Base-by-base conservation (phyloP, 1,140 invertebrate genomes). In the Sinonovacula constricta region DNA sequence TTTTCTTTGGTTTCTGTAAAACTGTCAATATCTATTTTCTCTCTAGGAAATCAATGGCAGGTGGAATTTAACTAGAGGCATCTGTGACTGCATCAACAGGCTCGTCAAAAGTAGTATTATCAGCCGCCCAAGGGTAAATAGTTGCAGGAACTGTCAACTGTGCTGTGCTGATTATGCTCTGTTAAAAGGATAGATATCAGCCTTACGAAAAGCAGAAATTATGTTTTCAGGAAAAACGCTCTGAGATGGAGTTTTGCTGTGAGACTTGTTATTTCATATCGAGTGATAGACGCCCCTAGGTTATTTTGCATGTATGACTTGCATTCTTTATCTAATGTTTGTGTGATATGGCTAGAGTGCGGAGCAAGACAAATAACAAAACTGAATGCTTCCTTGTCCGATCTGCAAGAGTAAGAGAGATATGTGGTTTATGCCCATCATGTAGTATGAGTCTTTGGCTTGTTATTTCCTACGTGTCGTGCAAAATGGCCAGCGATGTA, bases 401-500 rank as follows among this genome's bases (percentile, higher is more conserved):
- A 1, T 65, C 57, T 34, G 49, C 53, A 24, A 79, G 45, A 30
- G 49, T 33, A 7, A 71, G 12, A 22, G 10, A 2, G 3, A 70
- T 54, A 39, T 59, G 91, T 34, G 79, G 85, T 31, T 83, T 80
- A 79, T 91, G 91, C 79, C 91, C 92, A 78, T 92, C 90, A 39
- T 91, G 76, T 12, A 92, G 62, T 26, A 92, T 77, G 18, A 28
- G 90, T 84, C 68, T 81, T 84, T 30, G n/a, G n/a, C n/a, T n/a
- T 83, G 65, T n/a, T 86, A 81, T 81, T 69, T 80, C 24, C 24
- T n/a, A 82, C 79, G 85, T 89, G 68, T 18, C 85, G 84, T 0
- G 88, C 53, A 71, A 93, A 92, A 83, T 92, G 83, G 62, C 88
- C 49, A n/a, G 2, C 71, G 82, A 92, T 83, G 33, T 92, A 54